phyloP scores from a whole-genome alignment of 2,888 invertebrate genomes.

The Mythimna pallens region DNA sequence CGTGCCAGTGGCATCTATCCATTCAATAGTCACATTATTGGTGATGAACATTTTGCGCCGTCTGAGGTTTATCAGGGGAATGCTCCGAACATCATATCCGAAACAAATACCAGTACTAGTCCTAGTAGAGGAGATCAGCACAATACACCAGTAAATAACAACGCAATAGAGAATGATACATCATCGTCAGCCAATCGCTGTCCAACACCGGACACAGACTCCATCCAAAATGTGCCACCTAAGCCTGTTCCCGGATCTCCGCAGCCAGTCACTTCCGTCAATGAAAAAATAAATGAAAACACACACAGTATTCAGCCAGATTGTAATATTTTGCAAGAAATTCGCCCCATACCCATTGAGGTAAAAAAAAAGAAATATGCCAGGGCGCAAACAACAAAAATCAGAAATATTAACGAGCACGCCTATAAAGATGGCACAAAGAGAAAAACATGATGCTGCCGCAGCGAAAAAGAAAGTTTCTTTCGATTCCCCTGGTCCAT shows the following conservation, averaged over 20 bases:
- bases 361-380: constrained; percentile 10
- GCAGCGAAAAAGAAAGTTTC: constrained; percentile 1
- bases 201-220: constrained; percentile 2
- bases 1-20: no score
- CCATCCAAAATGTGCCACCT: background rate
- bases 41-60: constrained; percentile 20
- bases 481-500: constrained; percentile 11
- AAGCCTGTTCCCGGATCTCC: background rate
- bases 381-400: constrained; percentile 14
- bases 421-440: constrained; percentile 8
- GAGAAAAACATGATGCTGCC: constrained; percentile 8
- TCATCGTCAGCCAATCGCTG: constrained; percentile 7
- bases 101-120: constrained; percentile 2
- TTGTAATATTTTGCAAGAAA: constrained; percentile 13
- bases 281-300: no score
- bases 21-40: constrained; percentile 42
- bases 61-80: constrained; percentile 9
- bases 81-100: constrained; percentile 1
- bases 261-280: background rate
- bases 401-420: constrained; percentile 19
- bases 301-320: background rate
- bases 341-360: constrained; percentile 3
- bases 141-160: background rate
- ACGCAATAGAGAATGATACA: background rate
- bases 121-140: background rate